Evolutionary conservation across 2,888 invertebrate genomes (phyloP).

Genomic region (Parasteatoda lunata): DNA sequence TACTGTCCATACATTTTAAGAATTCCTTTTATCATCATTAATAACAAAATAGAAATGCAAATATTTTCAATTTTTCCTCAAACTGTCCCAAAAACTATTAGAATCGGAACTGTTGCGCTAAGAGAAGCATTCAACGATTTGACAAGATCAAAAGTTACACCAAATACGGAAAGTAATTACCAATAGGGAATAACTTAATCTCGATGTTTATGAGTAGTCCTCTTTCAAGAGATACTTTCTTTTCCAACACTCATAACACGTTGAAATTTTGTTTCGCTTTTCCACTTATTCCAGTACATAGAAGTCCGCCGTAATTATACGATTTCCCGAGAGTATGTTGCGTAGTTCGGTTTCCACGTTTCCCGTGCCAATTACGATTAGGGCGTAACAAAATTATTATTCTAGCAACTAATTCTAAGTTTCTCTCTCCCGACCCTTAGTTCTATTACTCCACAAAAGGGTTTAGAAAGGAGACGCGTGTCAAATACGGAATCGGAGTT

Average conservation of each 20-base stretch:
- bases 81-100: too few species aligned
- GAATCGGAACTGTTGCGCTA: conserved; percentile 14
- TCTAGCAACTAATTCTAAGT: conserved; percentile 23
- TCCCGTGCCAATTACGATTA: conserved; percentile 54
- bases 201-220: conserved; percentile 3
- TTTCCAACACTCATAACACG: too few species aligned
- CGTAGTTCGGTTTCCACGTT: conserved; percentile 38
- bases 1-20: too few species aligned
- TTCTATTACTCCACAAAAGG: background rate
- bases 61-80: too few species aligned
- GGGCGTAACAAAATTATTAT: conserved; percentile 58
- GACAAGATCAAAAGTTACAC: conserved; percentile 44
- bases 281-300: conserved; percentile 13
- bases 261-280: conserved; percentile 20
- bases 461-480: background rate
- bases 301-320: conserved; percentile 49
- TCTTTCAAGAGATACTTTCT: background rate
- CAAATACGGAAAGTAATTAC: conserved; percentile 49
- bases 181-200: conserved; percentile 40
- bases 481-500: conserved; percentile 12
- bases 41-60: too few species aligned
- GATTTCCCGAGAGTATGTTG: conserved; percentile 35
- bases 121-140: conserved; percentile 10
- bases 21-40: too few species aligned
- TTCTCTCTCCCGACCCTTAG: background rate